These are phyloP conservation scores for Eulithis prunata DNA, from an alignment of 2,888 invertebrate genomes.

Conservation along the genomic window DNA sequence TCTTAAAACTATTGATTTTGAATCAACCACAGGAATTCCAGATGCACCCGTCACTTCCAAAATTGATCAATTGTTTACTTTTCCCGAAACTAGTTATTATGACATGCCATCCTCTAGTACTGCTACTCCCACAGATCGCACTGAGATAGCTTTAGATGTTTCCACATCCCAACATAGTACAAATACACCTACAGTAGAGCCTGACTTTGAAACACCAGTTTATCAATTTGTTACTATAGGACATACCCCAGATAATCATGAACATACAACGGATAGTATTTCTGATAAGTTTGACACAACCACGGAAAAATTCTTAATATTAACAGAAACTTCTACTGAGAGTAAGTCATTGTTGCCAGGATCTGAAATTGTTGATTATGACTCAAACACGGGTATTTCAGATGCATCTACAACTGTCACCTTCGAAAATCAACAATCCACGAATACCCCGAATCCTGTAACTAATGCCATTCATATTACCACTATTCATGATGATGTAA, in stretches of 20 bases:
- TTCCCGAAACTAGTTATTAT: too few relatives aligned
- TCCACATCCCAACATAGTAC: not conserved
- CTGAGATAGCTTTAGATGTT: too few relatives aligned
- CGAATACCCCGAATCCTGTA: too few relatives aligned
- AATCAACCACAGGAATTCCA: too few relatives aligned
- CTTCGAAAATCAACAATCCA: not conserved
- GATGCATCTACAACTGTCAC: not conserved
- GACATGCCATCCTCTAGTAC: too few relatives aligned
- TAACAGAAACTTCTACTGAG: slow-evolving; percentile 6
- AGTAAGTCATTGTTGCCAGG: not conserved
- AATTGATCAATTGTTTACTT: too few relatives aligned
- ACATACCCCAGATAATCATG: not conserved
- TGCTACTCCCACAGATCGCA: too few relatives aligned
- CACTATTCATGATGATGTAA: too few relatives aligned
- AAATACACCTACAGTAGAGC: not conserved
- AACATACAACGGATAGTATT: not conserved
- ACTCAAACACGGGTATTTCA: slow-evolving; percentile 5
- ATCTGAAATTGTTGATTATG: not conserved
- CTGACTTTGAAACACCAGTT: not conserved
- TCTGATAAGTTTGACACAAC: not conserved
- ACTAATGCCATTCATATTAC: too few relatives aligned
- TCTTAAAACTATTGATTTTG: too few relatives aligned
- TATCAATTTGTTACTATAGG: slow-evolving; percentile 9
- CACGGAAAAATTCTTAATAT: not conserved
- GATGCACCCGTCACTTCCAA: too few relatives aligned